Conservation (phyloP, 1,140 invertebrate species). For the Drosophila navojoa region DNA sequence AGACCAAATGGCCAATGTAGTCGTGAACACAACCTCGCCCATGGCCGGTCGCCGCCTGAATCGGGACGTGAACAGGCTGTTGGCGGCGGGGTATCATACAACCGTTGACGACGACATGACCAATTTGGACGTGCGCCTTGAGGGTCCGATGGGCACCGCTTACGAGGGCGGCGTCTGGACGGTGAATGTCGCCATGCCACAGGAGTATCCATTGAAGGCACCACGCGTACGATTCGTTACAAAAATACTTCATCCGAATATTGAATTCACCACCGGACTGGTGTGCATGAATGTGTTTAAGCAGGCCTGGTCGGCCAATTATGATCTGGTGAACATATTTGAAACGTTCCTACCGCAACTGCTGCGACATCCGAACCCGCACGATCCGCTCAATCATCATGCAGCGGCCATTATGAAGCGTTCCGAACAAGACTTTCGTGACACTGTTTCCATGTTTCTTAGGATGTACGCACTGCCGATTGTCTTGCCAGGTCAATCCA, state of each 20-base stretch:
- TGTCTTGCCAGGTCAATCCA: neutral
- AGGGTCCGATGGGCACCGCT: conserved; percentile 97
- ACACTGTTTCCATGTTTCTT: conserved; percentile 98
- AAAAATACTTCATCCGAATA: conserved; percentile 99
- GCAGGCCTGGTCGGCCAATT: conserved; percentile 95
- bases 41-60: conserved; percentile 99
- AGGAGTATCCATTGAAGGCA: conserved; percentile 99
- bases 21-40: conserved; percentile 96
- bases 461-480: conserved; percentile 93
- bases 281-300: conserved; percentile 99
- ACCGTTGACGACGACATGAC: conserved; percentile 98
- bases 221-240: conserved; percentile 99
- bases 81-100: conserved; percentile 99
- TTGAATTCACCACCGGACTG: conserved; percentile 99
- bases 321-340: conserved; percentile 99
- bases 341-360: conserved; percentile 99
- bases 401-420: conserved; percentile 99
- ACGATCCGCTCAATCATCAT: conserved; percentile 98
- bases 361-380: conserved; percentile 99
- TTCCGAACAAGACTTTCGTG: conserved; percentile 99
- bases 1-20: conserved; percentile 60
- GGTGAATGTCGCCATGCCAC: conserved; percentile 98
- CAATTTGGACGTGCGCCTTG: conserved; percentile 99
- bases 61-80: conserved; percentile 99
- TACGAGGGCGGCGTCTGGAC: conserved; percentile 99